These are phyloP conservation scores for Leptestheria dahalacensis DNA, from an alignment of 1,140 invertebrate genomes.

Conservation along the genomic window DNA sequence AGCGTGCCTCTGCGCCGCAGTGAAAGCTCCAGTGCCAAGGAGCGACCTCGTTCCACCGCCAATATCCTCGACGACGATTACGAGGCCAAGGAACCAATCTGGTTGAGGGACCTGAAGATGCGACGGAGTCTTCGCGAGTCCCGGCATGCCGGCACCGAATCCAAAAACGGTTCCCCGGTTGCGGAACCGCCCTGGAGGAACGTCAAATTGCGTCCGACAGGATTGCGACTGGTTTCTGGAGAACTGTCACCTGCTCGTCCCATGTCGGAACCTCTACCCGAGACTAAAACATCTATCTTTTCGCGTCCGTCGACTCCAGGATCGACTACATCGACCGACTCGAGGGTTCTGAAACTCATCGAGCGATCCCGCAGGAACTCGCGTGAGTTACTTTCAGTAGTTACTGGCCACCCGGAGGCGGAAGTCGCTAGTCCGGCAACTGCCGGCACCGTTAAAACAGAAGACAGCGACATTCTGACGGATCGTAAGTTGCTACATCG, in stretches of 20 bases:
- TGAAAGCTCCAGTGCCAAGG: background rate
- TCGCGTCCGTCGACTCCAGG: conserved; percentile 2
- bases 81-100: conserved; percentile 10
- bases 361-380: background rate
- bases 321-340: conserved; percentile 1
- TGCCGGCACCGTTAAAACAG: background rate
- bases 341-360: background rate
- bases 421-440: background rate
- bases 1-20: background rate
- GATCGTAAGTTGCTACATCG: conserved; percentile 5
- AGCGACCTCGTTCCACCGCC: conserved; percentile 6
- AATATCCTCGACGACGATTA: conserved; percentile 4
- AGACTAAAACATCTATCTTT: background rate
- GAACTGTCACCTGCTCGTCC: background rate
- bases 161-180: background rate
- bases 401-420: background rate
- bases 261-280: background rate
- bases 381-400: background rate
- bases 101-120: conserved; percentile 10
- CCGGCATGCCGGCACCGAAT: background rate
- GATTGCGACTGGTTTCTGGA: background rate
- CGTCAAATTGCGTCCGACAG: conserved; percentile 6
- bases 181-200: conserved; percentile 4
- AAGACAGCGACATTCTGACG: background rate
- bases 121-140: conserved; percentile 9